These are phyloP conservation scores for Xenotilapia caudafasciata DNA, from an alignment of 2,113 vertebrate species.

Conservation along the genomic window DNA sequence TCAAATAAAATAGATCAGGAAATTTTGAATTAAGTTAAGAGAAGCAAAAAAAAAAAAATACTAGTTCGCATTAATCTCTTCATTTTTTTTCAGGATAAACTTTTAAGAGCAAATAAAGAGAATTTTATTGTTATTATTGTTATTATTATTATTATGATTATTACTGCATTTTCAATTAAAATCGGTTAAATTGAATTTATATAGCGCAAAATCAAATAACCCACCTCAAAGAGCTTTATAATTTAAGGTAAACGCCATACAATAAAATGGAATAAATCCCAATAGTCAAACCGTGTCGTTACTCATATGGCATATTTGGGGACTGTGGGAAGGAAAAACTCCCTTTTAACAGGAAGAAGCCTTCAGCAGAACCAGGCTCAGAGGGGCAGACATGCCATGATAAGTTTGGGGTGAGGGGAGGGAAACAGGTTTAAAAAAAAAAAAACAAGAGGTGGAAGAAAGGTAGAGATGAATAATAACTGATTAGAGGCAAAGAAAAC, in stretches of 20 bases:
- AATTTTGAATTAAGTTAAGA: neutral
- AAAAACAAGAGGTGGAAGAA: neutral
- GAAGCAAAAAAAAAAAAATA: neutral
- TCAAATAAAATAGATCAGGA: neutral
- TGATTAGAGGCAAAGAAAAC: neutral
- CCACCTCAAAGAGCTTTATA: neutral
- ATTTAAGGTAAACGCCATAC: accelerated
- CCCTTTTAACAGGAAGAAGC: neutral
- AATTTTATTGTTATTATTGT: neutral
- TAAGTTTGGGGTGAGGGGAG: neutral
- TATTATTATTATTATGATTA: accelerated
- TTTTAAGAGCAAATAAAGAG: neutral
- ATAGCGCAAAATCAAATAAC: neutral
- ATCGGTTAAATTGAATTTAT: accelerated
- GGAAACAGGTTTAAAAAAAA: neutral
- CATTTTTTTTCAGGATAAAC: neutral
- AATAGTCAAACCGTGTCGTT: accelerated
- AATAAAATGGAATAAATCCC: neutral
- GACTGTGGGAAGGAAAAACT: neutral
- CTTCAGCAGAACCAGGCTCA: neutral
- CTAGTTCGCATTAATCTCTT: neutral
- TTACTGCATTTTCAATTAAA: neutral
- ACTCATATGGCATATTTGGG: neutral
- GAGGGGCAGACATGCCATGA: neutral
- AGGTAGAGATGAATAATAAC: neutral